Evolutionary conservation across 35 echinoderm and acorn worm species (phyloP).

Genomic region (Ophiothrix spiculata): DNA sequence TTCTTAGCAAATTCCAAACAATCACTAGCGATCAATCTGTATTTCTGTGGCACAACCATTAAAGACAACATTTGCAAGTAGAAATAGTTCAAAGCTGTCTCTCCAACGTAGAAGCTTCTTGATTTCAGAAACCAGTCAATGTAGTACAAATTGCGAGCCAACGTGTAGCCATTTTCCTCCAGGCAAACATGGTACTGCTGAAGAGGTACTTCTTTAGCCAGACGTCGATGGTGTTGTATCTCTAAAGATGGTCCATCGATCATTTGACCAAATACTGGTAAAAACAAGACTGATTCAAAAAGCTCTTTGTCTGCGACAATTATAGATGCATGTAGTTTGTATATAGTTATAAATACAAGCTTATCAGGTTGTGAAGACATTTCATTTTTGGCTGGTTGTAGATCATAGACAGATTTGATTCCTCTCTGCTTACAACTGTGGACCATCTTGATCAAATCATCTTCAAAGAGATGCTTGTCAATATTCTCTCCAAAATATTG

Average conservation of each 20-base stretch:
- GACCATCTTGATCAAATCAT: background rate
- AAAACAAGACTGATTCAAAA: conserved; percentile 8
- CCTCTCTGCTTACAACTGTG: too few relatives aligned
- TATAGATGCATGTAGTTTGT: conserved; percentile 2
- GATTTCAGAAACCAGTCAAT: conserved; percentile 17
- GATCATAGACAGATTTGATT: background rate
- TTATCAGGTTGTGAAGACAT: conserved; percentile 15
- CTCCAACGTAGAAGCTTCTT: conserved; percentile 15
- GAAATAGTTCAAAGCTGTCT: background rate
- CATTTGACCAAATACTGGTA: conserved; percentile 18
- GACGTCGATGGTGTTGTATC: background rate
- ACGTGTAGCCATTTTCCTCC: background rate
- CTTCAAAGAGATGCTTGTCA: conserved; percentile 7
- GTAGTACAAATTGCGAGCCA: conserved; percentile 28
- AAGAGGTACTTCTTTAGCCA: background rate
- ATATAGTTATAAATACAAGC: conserved; percentile 8
- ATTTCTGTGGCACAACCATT: background rate
- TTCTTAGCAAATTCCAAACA: conserved; percentile 15
- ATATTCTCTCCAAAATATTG: conserved; percentile 19
- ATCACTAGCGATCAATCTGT: background rate
- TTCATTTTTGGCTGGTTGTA: background rate
- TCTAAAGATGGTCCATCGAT: background rate
- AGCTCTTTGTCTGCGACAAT: conserved; percentile 21
- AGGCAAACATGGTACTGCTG: conserved; percentile 22
- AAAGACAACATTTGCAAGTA: background rate